phyloP scores from a whole-genome alignment of 1,140 invertebrate genomes.

The Hyphantria cunea region DNA sequence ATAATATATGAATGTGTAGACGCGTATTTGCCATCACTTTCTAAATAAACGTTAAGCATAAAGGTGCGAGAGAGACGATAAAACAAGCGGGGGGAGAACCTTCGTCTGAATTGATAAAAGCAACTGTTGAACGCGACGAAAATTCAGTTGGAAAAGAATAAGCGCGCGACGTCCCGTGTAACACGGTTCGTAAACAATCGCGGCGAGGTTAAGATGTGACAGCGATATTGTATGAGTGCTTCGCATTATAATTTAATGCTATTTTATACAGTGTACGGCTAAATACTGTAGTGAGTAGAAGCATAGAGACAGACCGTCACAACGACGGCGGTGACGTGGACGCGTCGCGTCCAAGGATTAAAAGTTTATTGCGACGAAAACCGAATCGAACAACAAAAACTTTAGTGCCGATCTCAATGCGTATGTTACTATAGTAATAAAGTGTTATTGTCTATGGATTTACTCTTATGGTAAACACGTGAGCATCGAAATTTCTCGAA shows the following conservation, averaged over 20 bases:
- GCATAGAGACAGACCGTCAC: constrained; percentile 37
- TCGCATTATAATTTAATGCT: constrained; percentile 48
- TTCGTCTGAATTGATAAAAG: constrained; percentile 74
- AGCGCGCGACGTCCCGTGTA: constrained; percentile 45
- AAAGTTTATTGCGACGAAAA: constrained; percentile 74
- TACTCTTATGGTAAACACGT: constrained; percentile 55
- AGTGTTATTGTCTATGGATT: constrained; percentile 43
- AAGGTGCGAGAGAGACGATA: constrained; percentile 55
- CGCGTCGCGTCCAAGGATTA: constrained; percentile 65
- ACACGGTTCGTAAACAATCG: constrained; percentile 38
- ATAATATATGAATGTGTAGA: constrained; percentile 36
- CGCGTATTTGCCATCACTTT: constrained; percentile 52
- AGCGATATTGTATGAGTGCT: constrained; percentile 61
- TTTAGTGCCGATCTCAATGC: constrained; percentile 60
- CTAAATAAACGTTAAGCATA: constrained; percentile 31
- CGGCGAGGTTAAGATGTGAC: constrained; percentile 73
- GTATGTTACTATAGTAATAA: constrained; percentile 48
- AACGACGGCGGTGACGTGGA: constrained; percentile 67
- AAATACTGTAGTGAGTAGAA: constrained; percentile 35
- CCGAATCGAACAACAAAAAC: constrained; percentile 65
- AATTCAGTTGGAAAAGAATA: constrained; percentile 71
- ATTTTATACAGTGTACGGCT: constrained; percentile 46
- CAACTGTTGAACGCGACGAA: constrained; percentile 71
- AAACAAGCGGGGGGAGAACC: constrained; percentile 54
- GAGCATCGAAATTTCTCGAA: constrained; percentile 75